Evolutionary conservation across 2,113 vertebrate species (phyloP), one percentile per base, ranked within the genome.

Genomic region (Callionymus lyra): DNA sequence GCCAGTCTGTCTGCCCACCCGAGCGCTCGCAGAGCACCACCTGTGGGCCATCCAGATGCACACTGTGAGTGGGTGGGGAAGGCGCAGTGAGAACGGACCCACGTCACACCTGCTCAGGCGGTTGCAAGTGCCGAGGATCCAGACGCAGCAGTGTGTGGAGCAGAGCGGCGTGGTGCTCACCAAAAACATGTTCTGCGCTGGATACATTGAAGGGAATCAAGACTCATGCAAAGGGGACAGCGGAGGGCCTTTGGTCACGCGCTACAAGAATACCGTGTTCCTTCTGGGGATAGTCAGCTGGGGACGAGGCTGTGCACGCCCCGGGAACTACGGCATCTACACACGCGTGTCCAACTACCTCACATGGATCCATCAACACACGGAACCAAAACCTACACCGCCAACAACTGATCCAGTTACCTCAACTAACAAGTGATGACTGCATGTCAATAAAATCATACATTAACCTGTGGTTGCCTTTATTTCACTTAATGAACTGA

Each of bases 151-250:
- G 59, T 99, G 95, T 19, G 35, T 72, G 16, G 52, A 68, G 44
- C 64, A 82, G 9, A 88, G 88, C 0, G 65, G 68, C 1, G 78
- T 93, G 2, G 31, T 2, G 1, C 56, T 99, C 43, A 93, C 91
- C 0, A 34, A 67, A 1, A 96, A 97, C 74, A 99, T 99, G 94
- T 97, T 99, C 78, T 99, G 95, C 1, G 95, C 95, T 0, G 95
- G 95, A 5, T 94, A 90, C 57, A 27, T 83, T 1, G 71, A 88
- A 0, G 91, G 91, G 0, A 56, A 14, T 10, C 82, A 85, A 64
- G 95, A 97, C 35, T 83, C 95, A 4, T 99, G 95, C 61, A 89
- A 90, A 44, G 94, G 93, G 0, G 95, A 98, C 77, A 98, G 94
- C 0, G 95, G 95, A 0, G 94, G 94, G 1, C 94, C 94, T 0